Percentiles rank a stretch among this genome's conserved stretches.
phyloP scores from a whole-genome alignment of 2,797 vertebrate species.

The Lycodopsis pacificus region DNA sequence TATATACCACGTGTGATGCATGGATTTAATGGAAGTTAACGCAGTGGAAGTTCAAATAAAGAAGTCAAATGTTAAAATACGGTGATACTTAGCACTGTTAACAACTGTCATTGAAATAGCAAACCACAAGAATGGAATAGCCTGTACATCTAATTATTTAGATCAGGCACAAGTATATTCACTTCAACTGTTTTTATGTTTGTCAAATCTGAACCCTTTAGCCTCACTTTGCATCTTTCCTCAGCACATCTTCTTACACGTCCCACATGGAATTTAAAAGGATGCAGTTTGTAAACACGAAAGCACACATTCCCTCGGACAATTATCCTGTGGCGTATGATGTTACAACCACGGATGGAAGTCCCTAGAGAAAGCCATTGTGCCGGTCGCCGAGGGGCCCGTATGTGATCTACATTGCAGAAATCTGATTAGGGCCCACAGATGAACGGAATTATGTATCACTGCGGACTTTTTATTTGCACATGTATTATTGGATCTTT shows the following conservation, averaged over 20 bases:
- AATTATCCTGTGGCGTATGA: constrained; percentile 36
- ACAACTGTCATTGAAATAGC: background rate
- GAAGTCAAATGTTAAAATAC: no score
- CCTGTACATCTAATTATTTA: no score
- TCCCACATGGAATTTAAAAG: constrained; percentile 17
- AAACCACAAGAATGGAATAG: background rate
- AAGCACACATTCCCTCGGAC: constrained; percentile 9
- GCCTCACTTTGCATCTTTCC: constrained; percentile 24
- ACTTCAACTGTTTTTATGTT: constrained; percentile 5
- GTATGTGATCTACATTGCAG: constrained; percentile 39
- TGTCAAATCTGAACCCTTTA: background rate
- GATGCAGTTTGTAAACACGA: constrained; percentile 20
- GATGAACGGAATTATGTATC: constrained; percentile 51
- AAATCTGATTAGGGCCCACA: constrained; percentile 47
- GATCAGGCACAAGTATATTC: background rate
- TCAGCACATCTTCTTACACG: constrained; percentile 2
- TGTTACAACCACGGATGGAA: constrained; percentile 33
- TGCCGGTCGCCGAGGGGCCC: constrained; percentile 28
- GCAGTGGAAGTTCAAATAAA: no score
- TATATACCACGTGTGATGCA: constrained; percentile 55
- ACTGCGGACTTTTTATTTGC: constrained; percentile 39
- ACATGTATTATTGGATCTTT: constrained; percentile 35
- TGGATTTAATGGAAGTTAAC: constrained; percentile 43
- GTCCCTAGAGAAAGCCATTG: constrained; percentile 14
- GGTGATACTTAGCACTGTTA: background rate